phyloP scores from a whole-genome alignment of 2,113 vertebrate genomes.

The Dunckerocampus dactyliophorus region DNA sequence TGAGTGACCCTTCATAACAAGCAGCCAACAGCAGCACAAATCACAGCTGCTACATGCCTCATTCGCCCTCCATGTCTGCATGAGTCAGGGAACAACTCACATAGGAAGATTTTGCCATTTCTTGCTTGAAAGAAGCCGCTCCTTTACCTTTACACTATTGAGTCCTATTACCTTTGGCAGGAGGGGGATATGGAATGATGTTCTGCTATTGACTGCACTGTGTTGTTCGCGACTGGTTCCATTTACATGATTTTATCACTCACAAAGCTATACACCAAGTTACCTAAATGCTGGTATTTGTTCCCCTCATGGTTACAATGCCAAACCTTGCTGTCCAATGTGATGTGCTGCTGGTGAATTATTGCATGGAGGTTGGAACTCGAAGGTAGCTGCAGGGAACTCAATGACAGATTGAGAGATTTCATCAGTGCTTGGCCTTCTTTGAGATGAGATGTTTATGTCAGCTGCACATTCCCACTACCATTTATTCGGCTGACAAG shows the following conservation, averaged over 20 bases:
- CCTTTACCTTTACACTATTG: slow-evolving; percentile 47
- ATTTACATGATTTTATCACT: slow-evolving; percentile 32
- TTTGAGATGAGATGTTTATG: slow-evolving; percentile 47
- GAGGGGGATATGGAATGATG: slow-evolving; percentile 45
- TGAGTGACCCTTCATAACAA: slow-evolving; percentile 22
- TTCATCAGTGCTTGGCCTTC: slow-evolving; percentile 8
- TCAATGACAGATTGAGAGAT: slow-evolving; percentile 31
- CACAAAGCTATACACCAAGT: no score
- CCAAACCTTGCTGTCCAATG: slow-evolving; percentile 14
- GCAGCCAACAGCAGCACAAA: slow-evolving; percentile 31
- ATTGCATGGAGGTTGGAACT: slow-evolving; percentile 19
- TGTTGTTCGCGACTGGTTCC: slow-evolving; percentile 60
- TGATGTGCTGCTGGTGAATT: slow-evolving; percentile 13
- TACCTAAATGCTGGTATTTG: no score
- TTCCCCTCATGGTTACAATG: slow-evolving; percentile 17
- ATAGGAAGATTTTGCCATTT: slow-evolving; percentile 50
- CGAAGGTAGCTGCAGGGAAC: slow-evolving; percentile 21
- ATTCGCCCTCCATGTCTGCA: neutral
- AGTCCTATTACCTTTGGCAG: slow-evolving; percentile 63
- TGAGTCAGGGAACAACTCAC: slow-evolving; percentile 31
- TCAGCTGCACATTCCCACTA: slow-evolving; percentile 37
- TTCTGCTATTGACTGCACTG: slow-evolving; percentile 56
- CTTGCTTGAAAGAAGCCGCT: slow-evolving; percentile 61
- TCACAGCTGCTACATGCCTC: slow-evolving; percentile 26
- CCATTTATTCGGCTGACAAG: neutral